These are phyloP conservation scores for Herpetotheres cachinnans DNA, from an alignment of 2,113 vertebrate genomes.

Conservation along the genomic window DNA sequence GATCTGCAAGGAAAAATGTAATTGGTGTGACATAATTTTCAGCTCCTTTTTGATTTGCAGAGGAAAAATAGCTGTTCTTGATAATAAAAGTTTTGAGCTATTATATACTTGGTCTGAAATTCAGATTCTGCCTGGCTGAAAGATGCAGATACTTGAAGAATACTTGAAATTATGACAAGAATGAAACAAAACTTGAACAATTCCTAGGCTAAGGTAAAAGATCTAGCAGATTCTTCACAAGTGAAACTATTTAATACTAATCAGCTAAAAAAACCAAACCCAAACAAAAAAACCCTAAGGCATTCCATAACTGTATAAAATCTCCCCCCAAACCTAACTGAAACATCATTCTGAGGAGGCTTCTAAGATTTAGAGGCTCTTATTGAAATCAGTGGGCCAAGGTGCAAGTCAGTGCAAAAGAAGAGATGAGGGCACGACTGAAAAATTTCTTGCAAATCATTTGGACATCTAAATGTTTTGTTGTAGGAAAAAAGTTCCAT, in stretches of 20 bases:
- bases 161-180: background rate
- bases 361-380: background rate
- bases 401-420: background rate
- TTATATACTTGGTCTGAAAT: background rate
- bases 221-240: background rate
- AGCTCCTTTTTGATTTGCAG: background rate
- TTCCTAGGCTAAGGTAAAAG: background rate
- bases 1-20: background rate
- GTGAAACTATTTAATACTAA: background rate
- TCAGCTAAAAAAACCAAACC: background rate
- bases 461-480: background rate
- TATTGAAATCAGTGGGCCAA: background rate
- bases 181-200: background rate
- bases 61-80: background rate
- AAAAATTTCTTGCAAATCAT: background rate
- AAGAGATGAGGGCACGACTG: background rate
- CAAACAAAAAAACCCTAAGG: too few relatives aligned
- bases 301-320: background rate
- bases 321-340: background rate
- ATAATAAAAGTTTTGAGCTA: background rate
- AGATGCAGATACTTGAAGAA: background rate
- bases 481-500: background rate
- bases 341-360: background rate
- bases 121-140: background rate
- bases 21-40: background rate